Evolutionary conservation across 2,113 vertebrate genomes (phyloP), one percentile per base, ranked within the genome.

Genomic region (Menidia beryllina): DNA sequence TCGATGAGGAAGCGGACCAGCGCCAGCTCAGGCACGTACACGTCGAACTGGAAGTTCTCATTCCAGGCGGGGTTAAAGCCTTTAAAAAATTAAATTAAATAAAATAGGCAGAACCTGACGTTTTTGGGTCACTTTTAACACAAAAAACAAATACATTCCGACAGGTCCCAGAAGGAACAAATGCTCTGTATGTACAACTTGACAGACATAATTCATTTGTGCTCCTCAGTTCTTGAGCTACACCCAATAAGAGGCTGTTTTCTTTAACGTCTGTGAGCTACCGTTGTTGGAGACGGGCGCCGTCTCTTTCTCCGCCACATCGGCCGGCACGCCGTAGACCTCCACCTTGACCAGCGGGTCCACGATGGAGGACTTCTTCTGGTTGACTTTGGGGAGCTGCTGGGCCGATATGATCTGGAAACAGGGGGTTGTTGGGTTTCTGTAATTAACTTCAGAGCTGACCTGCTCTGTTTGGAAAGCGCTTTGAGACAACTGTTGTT

Each of bases 51-150:
- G 73, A 98, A 96, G 59, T 90, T 94, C 10, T 93, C 90, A 0
- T 98, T 94, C 98, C 98, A 99, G 25, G 66, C 49, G 0, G 98
- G 98, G 76, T 97, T 98, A 83, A 99, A 98, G 17, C 98, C 93
- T 94, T 47, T 1, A 69, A 82, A n/a, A 36, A 41, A 21, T n/a
- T n/a, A n/a, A n/a, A n/a, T n/a, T n/a, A n/a, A n/a, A n/a, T n/a
- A n/a, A n/a, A n/a, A n/a, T n/a, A n/a, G n/a, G n/a, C n/a, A n/a
- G n/a, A n/a, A n/a, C n/a, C n/a, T n/a, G n/a, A n/a, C n/a, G n/a
- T n/a, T n/a, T n/a, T n/a, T n/a, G n/a, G n/a, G n/a, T n/a, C n/a
- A n/a, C n/a, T n/a, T n/a, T n/a, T n/a, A n/a, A n/a, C n/a, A n/a
- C n/a, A n/a, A n/a, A n/a, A n/a, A n/a, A n/a, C n/a, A n/a, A n/a